Conservation (phyloP, 2,797 vertebrate genomes). For the Rousettus madagascariensis region DNA sequence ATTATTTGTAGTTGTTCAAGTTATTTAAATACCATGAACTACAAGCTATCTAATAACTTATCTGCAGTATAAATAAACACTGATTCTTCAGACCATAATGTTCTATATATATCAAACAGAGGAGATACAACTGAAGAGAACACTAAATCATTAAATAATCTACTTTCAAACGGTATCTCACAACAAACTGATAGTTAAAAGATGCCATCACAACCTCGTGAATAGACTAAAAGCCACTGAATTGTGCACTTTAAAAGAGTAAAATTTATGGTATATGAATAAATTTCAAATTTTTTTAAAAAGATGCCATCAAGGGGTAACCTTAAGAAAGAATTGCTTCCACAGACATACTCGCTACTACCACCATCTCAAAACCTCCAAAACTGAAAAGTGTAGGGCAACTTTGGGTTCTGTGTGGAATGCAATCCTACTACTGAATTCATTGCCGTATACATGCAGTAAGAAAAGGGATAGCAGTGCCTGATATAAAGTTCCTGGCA, state of each 20-base stretch:
- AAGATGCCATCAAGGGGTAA: background rate
- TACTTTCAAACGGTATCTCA: background rate
- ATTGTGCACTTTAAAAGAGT: background rate
- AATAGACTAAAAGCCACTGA: background rate
- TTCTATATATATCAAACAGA: background rate
- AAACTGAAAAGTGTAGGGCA: fast-evolving
- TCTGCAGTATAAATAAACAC: background rate
- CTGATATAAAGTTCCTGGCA: background rate
- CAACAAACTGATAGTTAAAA: background rate
- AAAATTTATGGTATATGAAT: background rate
- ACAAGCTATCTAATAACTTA: background rate
- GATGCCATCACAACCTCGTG: background rate
- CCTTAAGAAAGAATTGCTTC: background rate
- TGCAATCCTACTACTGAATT: background rate
- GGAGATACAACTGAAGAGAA: background rate
- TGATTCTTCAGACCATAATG: background rate
- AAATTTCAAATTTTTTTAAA: background rate
- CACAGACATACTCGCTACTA: background rate
- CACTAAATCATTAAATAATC: background rate
- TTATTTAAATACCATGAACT: background rate
- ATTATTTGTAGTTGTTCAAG: background rate
- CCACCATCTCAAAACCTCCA: background rate
- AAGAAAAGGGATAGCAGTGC: background rate
- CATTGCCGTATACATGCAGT: fast-evolving
- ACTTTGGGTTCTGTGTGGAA: no score